A percentile compares a stretch with the other conserved stretches of the same genome.
These are phyloP conservation scores for Altica lythri DNA, from an alignment of 2,888 invertebrate species.

Conservation along the genomic window DNA sequence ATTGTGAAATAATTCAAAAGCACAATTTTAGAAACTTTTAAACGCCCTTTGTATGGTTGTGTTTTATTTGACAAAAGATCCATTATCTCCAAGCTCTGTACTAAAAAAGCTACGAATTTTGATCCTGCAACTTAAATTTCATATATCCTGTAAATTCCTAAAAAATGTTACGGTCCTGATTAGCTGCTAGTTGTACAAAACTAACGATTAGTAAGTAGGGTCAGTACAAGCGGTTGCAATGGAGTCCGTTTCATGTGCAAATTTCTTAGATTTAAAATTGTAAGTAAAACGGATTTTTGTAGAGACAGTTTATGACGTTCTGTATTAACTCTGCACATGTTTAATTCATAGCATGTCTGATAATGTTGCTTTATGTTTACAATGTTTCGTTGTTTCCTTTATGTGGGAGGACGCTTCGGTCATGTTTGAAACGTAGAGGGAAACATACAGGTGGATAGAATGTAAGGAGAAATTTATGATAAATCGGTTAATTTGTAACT, in stretches of 20 bases:
- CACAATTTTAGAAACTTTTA: too few relatives aligned
- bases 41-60: too few relatives aligned
- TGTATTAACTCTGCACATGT: slow-evolving; percentile 43
- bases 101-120: too few relatives aligned
- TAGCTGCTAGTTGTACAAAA: not conserved
- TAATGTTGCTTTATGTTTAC: slow-evolving; percentile 33
- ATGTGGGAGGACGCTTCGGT: slow-evolving; percentile 20
- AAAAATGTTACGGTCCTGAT: not conserved
- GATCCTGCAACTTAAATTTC: too few relatives aligned
- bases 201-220: slow-evolving; percentile 2
- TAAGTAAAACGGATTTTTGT: slow-evolving; percentile 47
- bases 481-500: slow-evolving; percentile 18
- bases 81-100: too few relatives aligned
- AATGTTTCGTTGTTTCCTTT: slow-evolving; percentile 23
- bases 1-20: too few relatives aligned
- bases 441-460: slow-evolving; percentile 18
- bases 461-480: slow-evolving; percentile 18
- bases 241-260: slow-evolving; percentile 47
- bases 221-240: slow-evolving; percentile 4
- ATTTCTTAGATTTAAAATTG: slow-evolving; percentile 50
- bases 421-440: not conserved
- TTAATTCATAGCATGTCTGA: slow-evolving; percentile 46
- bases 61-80: too few relatives aligned
- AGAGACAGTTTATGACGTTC: slow-evolving; percentile 48
- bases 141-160: too few relatives aligned